Conservation (phyloP, 2,113 vertebrate species). For the Atractosteus spatula region DNA sequence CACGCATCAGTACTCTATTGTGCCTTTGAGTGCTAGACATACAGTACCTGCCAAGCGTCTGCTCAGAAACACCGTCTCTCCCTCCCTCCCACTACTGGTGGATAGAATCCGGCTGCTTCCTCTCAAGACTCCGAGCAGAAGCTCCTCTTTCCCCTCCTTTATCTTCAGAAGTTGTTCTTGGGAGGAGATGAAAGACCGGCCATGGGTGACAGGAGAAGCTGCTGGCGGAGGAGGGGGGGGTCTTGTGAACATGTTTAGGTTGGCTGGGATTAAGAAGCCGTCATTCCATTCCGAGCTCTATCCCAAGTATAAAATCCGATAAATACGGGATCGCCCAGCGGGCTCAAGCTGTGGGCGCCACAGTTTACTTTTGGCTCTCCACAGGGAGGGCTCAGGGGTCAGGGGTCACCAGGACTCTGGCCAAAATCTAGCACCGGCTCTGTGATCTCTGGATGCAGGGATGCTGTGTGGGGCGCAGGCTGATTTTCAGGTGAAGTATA, state of each 20-base stretch:
- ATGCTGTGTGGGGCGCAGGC: too few relatives aligned
- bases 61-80: too few relatives aligned
- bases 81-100: too few relatives aligned
- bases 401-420: slow-evolving; percentile 20
- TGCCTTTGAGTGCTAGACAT: slow-evolving; percentile 1
- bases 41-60: too few relatives aligned
- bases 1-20: too few relatives aligned
- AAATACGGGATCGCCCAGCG: neutral
- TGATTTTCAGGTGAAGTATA: too few relatives aligned
- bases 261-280: neutral
- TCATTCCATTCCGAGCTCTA: neutral
- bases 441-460: too few relatives aligned
- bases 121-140: neutral
- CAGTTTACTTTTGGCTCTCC: slow-evolving; percentile 7
- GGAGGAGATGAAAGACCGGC: slow-evolving; percentile 31
- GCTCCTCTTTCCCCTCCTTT: neutral
- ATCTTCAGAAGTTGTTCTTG: slow-evolving; percentile 34
- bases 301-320: slow-evolving; percentile 3
- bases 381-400: slow-evolving; percentile 31
- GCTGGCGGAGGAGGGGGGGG: neutral
- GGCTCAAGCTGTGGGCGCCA: neutral
- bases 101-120: neutral
- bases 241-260: neutral
- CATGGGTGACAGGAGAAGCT: slow-evolving; percentile 15
- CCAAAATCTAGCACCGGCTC: slow-evolving; percentile 20